Evolutionary conservation across 2,888 invertebrate species (phyloP).

Genomic region (Oxytorus armatus): DNA sequence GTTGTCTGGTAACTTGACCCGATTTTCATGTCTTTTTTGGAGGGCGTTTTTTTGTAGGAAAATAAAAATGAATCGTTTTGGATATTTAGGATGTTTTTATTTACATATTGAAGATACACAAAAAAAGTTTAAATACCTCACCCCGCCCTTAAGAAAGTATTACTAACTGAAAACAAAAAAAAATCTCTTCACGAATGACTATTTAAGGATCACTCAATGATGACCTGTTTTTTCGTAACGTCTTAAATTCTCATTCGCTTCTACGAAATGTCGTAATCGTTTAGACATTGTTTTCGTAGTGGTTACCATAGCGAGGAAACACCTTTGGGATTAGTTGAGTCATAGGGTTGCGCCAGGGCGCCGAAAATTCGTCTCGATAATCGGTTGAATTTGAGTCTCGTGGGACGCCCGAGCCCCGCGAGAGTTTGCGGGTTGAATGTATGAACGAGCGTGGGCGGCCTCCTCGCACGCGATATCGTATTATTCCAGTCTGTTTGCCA

Average conservation of each 20-base stretch:
- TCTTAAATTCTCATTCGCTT: neutral
- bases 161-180: neutral
- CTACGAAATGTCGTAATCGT: neutral
- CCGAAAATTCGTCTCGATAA: conserved; percentile 48
- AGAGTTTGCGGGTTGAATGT: conserved; percentile 24
- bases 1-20: too few relatives aligned
- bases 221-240: conserved; percentile 12
- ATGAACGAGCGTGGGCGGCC: conserved; percentile 61
- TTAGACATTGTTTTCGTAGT: conserved; percentile 6
- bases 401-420: conserved; percentile 27
- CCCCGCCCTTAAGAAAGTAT: neutral
- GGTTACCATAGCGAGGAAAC: conserved; percentile 6
- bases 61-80: too few relatives aligned
- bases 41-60: too few relatives aligned
- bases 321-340: conserved; percentile 4
- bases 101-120: too few relatives aligned
- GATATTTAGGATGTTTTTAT: too few relatives aligned
- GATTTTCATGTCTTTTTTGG: too few relatives aligned
- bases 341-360: conserved; percentile 1
- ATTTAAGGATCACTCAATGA: neutral
- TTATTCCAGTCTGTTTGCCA: conserved; percentile 74
- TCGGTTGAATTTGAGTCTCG: conserved; percentile 47
- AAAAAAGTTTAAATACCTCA: too few relatives aligned
- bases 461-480: conserved; percentile 64
- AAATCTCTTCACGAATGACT: neutral